Conservation (phyloP, 2,797 vertebrate species). For the Acrocephalus scirpaceus region DNA sequence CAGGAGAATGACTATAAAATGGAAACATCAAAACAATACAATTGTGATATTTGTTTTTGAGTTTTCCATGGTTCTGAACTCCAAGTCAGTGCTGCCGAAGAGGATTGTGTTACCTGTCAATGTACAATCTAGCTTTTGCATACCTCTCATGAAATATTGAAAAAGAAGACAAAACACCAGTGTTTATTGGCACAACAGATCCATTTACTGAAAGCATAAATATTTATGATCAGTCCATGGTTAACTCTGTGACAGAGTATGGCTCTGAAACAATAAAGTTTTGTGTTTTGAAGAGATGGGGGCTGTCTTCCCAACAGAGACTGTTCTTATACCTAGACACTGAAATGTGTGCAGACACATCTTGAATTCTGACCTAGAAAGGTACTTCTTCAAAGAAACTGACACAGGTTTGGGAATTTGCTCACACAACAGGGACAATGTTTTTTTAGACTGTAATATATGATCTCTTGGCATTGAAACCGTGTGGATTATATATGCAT, state of each 20-base stretch:
- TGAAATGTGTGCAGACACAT: background rate
- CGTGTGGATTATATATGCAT: background rate
- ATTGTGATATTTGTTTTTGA: background rate
- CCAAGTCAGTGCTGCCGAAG: background rate
- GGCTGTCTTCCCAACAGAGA: background rate
- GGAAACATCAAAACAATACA: background rate
- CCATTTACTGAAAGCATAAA: slow-evolving; percentile 24
- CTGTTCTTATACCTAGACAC: background rate
- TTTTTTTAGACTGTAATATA: background rate
- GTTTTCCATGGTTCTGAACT: background rate
- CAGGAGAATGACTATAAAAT: background rate
- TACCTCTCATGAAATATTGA: slow-evolving; percentile 26
- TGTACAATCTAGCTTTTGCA: background rate
- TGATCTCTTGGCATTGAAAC: background rate
- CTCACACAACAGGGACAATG: background rate
- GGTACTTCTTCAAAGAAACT: background rate
- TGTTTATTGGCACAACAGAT: background rate
- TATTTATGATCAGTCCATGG: background rate
- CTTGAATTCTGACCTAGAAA: background rate
- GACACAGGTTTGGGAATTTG: background rate
- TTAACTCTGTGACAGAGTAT: background rate
- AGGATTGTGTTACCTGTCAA: background rate
- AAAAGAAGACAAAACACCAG: background rate
- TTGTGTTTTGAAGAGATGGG: background rate
- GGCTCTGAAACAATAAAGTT: background rate